Conservation (phyloP, 2,888 invertebrate genomes). For the Drosophila greeni region DNA sequence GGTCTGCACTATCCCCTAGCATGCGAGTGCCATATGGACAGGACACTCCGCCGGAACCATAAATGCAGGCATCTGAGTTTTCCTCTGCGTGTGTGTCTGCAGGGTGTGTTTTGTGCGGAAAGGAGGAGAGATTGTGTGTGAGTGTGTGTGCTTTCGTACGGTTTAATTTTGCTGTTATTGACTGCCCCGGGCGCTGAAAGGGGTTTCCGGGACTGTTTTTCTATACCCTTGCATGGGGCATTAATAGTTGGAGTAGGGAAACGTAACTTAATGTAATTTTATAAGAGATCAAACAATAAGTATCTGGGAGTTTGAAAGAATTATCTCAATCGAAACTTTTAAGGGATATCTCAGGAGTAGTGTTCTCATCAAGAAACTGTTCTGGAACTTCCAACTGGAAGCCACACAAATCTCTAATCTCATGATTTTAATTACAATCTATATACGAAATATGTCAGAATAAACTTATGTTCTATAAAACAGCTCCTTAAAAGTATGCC, state of each 20-base stretch:
- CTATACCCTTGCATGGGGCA: constrained; percentile 14
- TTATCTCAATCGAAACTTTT: neutral
- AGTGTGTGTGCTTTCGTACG: constrained; percentile 64
- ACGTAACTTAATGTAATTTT: neutral
- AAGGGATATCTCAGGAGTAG: neutral
- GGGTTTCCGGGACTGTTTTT: constrained; percentile 44
- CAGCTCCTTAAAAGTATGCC: too few species aligned
- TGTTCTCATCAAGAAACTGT: neutral
- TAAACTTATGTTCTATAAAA: neutral
- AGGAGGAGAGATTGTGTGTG: constrained; percentile 7
- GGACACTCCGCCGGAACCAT: constrained; percentile 30
- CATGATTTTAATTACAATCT: neutral
- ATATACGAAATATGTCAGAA: neutral
- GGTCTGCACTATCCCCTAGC: constrained; percentile 3
- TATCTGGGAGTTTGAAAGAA: neutral
- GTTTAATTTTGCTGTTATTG: constrained; percentile 72
- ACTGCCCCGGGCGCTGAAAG: constrained; percentile 62
- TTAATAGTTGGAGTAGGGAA: neutral
- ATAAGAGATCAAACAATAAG: too few species aligned
- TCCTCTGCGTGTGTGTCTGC: constrained; percentile 23
- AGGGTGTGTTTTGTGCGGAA: constrained; percentile 25
- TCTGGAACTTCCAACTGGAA: too few species aligned
- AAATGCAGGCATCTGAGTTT: constrained; percentile 25
- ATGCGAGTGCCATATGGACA: constrained; percentile 26
- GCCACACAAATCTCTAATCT: neutral